A percentile compares a stretch with the other conserved stretches of the same genome.
These are phyloP conservation scores for Lamproptera curius DNA, from an alignment of 2,888 invertebrate genomes.

Conservation along the genomic window DNA sequence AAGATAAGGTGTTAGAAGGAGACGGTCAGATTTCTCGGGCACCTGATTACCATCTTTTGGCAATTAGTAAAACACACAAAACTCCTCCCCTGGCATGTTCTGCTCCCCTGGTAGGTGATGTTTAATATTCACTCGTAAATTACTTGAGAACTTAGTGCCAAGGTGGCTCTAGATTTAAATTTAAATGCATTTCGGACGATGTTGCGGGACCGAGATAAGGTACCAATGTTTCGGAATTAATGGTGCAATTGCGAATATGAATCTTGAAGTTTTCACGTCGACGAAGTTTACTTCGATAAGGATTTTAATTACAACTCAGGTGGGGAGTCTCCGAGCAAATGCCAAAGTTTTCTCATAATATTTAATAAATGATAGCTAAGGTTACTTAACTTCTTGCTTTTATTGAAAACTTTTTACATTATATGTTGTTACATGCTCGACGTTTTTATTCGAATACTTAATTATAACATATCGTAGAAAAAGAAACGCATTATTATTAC, in stretches of 20 bases:
- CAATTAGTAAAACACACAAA: constrained; percentile 82
- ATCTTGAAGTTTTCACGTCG: constrained; percentile 6
- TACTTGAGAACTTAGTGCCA: constrained; percentile 73
- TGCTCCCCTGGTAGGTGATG: constrained; percentile 74
- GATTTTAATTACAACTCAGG: constrained; percentile 20
- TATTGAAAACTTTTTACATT: too few relatives aligned
- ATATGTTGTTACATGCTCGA: too few relatives aligned
- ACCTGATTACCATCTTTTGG: constrained; percentile 80
- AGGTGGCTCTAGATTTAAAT: constrained; percentile 60
- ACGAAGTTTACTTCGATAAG: constrained; percentile 12
- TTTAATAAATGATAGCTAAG: too few relatives aligned
- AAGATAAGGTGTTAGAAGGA: constrained; percentile 30
- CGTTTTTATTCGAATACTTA: too few relatives aligned
- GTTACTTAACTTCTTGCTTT: too few relatives aligned
- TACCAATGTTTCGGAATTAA: constrained; percentile 38
- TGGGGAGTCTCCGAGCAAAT: background rate
- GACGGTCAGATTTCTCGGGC: constrained; percentile 51
- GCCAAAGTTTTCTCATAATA: too few relatives aligned
- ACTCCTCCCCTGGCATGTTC: constrained; percentile 78
- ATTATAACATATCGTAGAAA: too few relatives aligned
- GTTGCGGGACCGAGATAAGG: constrained; percentile 51
- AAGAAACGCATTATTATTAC: too few relatives aligned
- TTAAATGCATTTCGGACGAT: constrained; percentile 60
- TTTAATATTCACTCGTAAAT: constrained; percentile 76
- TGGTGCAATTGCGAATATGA: constrained; percentile 22